Evolutionary conservation across 2,888 invertebrate genomes (phyloP).

Genomic region (Drosophila peninsularis): DNA sequence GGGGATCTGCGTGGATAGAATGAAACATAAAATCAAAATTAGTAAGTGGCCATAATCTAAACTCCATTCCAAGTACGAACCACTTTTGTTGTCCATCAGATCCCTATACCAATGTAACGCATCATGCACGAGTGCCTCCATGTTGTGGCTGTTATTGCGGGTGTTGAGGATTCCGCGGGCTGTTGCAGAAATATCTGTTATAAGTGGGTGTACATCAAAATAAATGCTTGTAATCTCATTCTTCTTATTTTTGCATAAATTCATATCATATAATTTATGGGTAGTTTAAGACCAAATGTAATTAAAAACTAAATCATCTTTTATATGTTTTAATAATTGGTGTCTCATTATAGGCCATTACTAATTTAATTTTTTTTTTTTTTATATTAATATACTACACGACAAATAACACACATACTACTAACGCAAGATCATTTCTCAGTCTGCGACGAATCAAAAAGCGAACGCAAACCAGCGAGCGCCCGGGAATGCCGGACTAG

Average conservation of each 20-base stretch:
- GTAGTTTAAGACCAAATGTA: too few species aligned
- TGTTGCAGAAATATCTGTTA: not conserved
- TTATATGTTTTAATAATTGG: not conserved
- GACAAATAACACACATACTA: not conserved
- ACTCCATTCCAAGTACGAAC: conserved; percentile 85
- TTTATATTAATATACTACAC: not conserved
- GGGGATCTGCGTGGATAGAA: conserved; percentile 89
- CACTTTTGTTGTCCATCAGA: conserved; percentile 90
- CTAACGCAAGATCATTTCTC: not conserved
- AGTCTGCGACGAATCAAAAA: too few species aligned
- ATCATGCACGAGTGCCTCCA: conserved; percentile 82
- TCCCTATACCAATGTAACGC: conserved; percentile 88
- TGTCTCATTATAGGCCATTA: not conserved
- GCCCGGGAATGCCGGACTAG: not conserved
- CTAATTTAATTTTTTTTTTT: not conserved
- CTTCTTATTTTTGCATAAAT: too few species aligned
- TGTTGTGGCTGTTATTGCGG: conserved; percentile 53
- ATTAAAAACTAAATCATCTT: not conserved
- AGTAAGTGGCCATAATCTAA: not conserved
- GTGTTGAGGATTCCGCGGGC: conserved; percentile 1
- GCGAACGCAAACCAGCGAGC: not conserved
- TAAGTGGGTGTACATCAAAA: not conserved
- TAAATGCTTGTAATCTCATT: too few species aligned
- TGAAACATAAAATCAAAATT: not conserved
- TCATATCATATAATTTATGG: not conserved